Conservation (phyloP, 2,113 vertebrate genomes). For the Grallaria varia region DNA sequence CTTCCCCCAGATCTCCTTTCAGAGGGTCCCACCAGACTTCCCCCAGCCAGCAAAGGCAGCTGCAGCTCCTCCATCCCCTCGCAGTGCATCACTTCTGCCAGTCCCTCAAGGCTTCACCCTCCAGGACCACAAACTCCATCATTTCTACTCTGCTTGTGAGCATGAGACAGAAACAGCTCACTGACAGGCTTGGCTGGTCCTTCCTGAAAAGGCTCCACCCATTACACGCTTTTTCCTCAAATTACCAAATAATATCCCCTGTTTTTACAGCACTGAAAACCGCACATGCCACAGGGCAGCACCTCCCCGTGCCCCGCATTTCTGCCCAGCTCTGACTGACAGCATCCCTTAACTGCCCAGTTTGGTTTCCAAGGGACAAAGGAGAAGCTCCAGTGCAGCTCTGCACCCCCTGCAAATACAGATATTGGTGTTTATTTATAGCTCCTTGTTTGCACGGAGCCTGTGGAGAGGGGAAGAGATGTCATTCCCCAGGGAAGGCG, state of each 20-base stretch:
- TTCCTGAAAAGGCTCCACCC: neutral
- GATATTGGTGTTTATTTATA: conserved; percentile 15
- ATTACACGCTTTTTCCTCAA: neutral
- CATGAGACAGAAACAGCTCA: neutral
- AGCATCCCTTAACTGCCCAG: neutral
- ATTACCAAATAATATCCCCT: neutral
- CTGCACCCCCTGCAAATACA: neutral
- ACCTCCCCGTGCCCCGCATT: neutral
- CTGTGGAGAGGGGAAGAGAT: neutral
- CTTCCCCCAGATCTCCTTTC: neutral
- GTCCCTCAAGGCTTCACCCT: neutral
- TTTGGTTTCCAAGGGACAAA: neutral
- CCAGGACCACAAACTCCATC: accelerated
- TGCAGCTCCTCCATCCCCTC: neutral
- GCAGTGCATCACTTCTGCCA: neutral
- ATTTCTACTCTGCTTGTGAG: neutral
- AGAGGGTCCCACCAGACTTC: neutral
- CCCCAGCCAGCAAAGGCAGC: neutral
- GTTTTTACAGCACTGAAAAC: neutral
- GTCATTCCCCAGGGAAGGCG: neutral
- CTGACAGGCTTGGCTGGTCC: neutral
- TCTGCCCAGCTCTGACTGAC: neutral
- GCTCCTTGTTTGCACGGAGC: neutral
- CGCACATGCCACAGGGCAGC: neutral
- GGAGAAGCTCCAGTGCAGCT: neutral